Base-by-base conservation (phyloP, 2,797 vertebrate species). In the Pseudopleuronectes americanus region DNA sequence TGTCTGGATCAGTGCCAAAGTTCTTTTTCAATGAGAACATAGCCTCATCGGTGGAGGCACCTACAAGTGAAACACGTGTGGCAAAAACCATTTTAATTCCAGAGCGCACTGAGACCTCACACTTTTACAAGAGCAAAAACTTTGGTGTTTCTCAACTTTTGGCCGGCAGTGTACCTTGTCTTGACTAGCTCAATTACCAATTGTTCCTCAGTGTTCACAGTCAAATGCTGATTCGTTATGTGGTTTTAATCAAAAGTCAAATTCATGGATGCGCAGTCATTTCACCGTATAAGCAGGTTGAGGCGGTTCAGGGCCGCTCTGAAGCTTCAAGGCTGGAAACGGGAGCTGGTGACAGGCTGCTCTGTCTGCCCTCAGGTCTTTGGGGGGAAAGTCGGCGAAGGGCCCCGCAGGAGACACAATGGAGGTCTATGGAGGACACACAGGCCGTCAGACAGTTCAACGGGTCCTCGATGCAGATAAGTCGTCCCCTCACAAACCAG, bases 381-480 rank as follows among this genome's bases (percentile, higher is more conserved):
- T 60, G n/a, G 76, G 76, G 26, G 53, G 57, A 57, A 53, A 57
- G 56, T 70, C 22, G 0, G 57, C 13, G 49, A 65, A 67, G 64
- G 60, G 43, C 43, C 21, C 31, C 9, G 19, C 14, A 23, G 57
- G 74, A 77, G 61, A 78, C 79, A 84, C 74, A 85, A 73, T 71
- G 54, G 75, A 68, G 65, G 77, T 75, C 81, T 71, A 43, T 73
- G 84, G 80, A 53, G 79, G 75, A 87, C 75, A 62, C 74, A 14
- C 65, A 76, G 83, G 77, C 81, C 74, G 49, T 47, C 81, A 84
- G 84, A 84, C 81, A 81, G 86, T 86, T 90, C 79, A 85, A 64
- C 68, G 75, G 84, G 82, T 89, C 88, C 85, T 91, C 70, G 21
- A 64, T 57, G 81, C 76, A 80, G 87, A 86, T 87, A 89, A 87